Conservation (phyloP, 1,140 invertebrate genomes). For the Theocolax elegans region DNA sequence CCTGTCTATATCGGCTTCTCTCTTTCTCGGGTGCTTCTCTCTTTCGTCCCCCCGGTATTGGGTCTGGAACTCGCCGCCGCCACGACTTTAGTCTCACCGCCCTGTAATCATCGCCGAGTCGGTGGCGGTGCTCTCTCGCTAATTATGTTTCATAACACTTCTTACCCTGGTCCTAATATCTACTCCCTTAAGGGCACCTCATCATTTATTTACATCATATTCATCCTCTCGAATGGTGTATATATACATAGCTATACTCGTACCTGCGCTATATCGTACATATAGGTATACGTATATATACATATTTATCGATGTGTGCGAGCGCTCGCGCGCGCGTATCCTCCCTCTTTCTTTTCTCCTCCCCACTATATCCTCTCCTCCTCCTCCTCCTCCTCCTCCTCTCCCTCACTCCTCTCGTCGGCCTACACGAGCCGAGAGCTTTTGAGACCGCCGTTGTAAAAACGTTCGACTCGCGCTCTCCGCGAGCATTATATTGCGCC, state of each 20-base stretch:
- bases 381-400: background rate
- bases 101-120: conserved; percentile 65
- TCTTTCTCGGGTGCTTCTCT: background rate
- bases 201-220: conserved; percentile 66
- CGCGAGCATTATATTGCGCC: conserved; percentile 7
- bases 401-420: background rate
- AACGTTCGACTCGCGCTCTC: conserved; percentile 15
- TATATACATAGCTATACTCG: too few species aligned
- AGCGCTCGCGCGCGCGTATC: conserved; percentile 6
- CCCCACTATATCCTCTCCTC: background rate
- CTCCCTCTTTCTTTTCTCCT: background rate
- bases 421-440: conserved; percentile 9
- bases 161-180: conserved; percentile 59
- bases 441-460: conserved; percentile 44
- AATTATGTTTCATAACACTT: conserved; percentile 67
- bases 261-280: background rate
- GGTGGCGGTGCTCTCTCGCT: conserved; percentile 59
- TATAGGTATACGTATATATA: too few species aligned
- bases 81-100: conserved; percentile 59
- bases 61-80: conserved; percentile 22
- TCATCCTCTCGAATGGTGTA: conserved; percentile 47
- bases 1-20: conserved; percentile 49
- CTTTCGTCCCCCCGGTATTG: conserved; percentile 21
- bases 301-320: too few species aligned
- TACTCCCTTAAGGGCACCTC: conserved; percentile 61